These are phyloP conservation scores for Aricia agestis DNA, from an alignment of 1,140 invertebrate species.

Conservation along the genomic window DNA sequence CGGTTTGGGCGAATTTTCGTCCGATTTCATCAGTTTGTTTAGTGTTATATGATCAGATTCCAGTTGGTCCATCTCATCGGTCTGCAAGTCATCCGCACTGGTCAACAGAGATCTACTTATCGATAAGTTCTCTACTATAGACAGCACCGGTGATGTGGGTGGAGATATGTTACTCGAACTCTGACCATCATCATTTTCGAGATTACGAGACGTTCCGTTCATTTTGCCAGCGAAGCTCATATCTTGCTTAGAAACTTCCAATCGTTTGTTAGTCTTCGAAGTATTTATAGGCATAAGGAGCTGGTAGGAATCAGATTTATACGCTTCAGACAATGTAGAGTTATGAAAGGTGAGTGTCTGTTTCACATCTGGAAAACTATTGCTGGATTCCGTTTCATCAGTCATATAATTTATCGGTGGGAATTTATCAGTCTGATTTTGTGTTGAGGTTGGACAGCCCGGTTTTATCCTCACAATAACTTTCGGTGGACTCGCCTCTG, in stretches of 20 bases:
- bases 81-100: conserved; percentile 29
- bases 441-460: conserved; percentile 15
- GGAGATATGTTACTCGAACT: conserved; percentile 55
- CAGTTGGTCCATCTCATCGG: conserved; percentile 27
- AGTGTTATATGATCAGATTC: conserved; percentile 27
- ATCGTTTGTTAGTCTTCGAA: neutral
- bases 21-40: conserved; percentile 42
- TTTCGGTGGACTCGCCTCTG: conserved; percentile 44
- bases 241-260: neutral
- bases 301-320: conserved; percentile 60
- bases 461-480: conserved; percentile 36
- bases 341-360: conserved; percentile 36
- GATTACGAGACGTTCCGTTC: conserved; percentile 15
- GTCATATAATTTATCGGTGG: neutral
- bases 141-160: conserved; percentile 59
- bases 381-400: conserved; percentile 41
- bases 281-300: conserved; percentile 37
- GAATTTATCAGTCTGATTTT: neutral
- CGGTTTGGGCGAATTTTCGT: conserved; percentile 44
- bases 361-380: conserved; percentile 32
- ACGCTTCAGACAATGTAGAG: conserved; percentile 44
- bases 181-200: conserved; percentile 27
- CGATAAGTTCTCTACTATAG: conserved; percentile 62
- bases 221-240: neutral
- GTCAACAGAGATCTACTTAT: conserved; percentile 43